A percentile compares a stretch with the other conserved stretches of the same genome.
Evolutionary conservation across 2,113 vertebrate species (phyloP).

Genomic region (Pelusios castaneus): DNA sequence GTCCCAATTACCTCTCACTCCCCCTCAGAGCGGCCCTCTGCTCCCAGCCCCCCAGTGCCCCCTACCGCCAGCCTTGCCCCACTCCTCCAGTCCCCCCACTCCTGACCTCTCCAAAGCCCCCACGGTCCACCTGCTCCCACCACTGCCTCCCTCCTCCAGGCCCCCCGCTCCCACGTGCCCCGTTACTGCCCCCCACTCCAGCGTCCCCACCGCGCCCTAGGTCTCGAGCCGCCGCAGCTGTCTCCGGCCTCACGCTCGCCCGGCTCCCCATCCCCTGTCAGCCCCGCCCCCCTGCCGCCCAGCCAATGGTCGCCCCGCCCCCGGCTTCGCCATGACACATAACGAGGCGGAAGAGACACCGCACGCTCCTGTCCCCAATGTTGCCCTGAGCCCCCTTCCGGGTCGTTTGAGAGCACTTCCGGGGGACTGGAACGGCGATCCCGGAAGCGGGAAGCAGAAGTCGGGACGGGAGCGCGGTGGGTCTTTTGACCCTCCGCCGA

Average conservation of each 20-base stretch:
- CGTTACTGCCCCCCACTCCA: background rate
- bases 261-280: background rate
- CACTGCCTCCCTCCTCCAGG: background rate
- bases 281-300: background rate
- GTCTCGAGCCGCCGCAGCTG: background rate
- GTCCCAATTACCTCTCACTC: background rate
- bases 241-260: background rate
- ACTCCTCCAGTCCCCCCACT: too few species aligned
- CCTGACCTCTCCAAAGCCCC: too few species aligned
- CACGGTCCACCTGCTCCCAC: too few species aligned
- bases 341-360: background rate
- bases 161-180: fast-evolving
- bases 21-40: background rate
- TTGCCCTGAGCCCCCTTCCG: background rate
- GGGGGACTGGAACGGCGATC: background rate
- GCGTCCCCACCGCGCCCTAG: background rate
- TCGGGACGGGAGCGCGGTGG: background rate
- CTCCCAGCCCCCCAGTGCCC: background rate
- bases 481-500: background rate
- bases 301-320: background rate
- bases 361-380: too few species aligned
- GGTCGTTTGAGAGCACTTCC: background rate
- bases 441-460: background rate
- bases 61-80: too few species aligned
- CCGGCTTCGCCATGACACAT: background rate